phyloP scores from a whole-genome alignment of 1,140 invertebrate species.

The Diorhabda carinulata region DNA sequence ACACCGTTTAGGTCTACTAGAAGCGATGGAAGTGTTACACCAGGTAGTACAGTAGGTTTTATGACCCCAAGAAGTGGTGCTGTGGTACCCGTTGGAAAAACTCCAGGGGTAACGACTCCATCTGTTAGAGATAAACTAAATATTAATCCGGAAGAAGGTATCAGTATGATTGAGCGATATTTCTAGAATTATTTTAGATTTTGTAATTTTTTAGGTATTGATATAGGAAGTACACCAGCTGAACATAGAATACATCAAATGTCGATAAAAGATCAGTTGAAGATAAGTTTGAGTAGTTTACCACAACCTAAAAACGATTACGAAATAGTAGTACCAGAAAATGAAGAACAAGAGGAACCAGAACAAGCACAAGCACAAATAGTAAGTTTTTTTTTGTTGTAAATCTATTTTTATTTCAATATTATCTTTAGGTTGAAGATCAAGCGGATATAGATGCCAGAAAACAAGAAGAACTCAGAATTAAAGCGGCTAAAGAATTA shows the following conservation, averaged over 20 bases:
- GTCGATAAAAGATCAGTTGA: slow-evolving; percentile 65
- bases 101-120: slow-evolving; percentile 45
- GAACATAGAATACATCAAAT: slow-evolving; percentile 61
- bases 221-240: slow-evolving; percentile 63
- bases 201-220: slow-evolving; percentile 48
- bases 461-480: slow-evolving; percentile 55
- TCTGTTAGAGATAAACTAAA: slow-evolving; percentile 90
- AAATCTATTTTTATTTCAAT: slow-evolving; percentile 7
- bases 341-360: slow-evolving; percentile 61
- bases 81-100: slow-evolving; percentile 41
- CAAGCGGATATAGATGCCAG: slow-evolving; percentile 87
- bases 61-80: slow-evolving; percentile 50
- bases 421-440: slow-evolving; percentile 60
- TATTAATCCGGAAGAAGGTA: slow-evolving; percentile 83
- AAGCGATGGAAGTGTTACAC: slow-evolving; percentile 48
- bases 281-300: slow-evolving; percentile 70
- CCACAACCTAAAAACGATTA: slow-evolving; percentile 95
- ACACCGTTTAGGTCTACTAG: slow-evolving; percentile 79
- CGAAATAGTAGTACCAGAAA: slow-evolving; percentile 94
- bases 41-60: slow-evolving; percentile 50
- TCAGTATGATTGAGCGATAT: background rate
- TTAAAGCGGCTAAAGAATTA: slow-evolving; percentile 61
- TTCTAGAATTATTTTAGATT: background rate
- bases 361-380: slow-evolving; percentile 47
- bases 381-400: background rate